Evolutionary conservation across 2,797 vertebrate species (phyloP).

Genomic region (Oophaga sylvatica): DNA sequence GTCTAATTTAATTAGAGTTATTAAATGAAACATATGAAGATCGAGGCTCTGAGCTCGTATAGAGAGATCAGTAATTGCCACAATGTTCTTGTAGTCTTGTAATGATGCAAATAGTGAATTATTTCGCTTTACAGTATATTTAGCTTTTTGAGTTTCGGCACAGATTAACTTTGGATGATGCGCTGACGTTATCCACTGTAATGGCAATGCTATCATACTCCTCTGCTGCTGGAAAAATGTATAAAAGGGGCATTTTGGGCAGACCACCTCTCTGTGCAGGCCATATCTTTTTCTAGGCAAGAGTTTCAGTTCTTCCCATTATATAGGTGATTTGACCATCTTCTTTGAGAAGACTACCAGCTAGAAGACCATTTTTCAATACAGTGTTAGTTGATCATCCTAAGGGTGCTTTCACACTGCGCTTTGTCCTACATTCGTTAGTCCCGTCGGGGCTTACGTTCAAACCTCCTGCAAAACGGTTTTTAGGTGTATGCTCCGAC

Average conservation of each 20-base stretch:
- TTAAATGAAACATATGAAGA: constrained; percentile 8
- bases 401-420: too few species aligned
- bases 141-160: background rate
- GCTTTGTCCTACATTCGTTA: too few species aligned
- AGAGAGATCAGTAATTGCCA: constrained; percentile 15
- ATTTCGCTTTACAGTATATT: background rate
- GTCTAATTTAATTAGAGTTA: background rate
- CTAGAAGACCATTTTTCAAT: too few species aligned
- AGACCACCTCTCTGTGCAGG: too few species aligned
- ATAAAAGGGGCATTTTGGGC: background rate
- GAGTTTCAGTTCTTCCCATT: too few species aligned
- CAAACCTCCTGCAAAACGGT: too few species aligned
- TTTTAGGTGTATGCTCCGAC: too few species aligned
- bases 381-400: too few species aligned
- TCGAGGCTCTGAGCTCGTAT: background rate
- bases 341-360: background rate
- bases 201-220: background rate
- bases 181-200: background rate
- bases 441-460: too few species aligned
- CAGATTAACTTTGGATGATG: background rate
- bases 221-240: background rate
- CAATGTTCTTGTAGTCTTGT: constrained; percentile 6
- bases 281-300: too few species aligned
- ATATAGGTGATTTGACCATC: too few species aligned
- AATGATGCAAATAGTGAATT: background rate